phyloP scores from a whole-genome alignment of 2,797 vertebrate species.

The Pygocentrus nattereri region DNA sequence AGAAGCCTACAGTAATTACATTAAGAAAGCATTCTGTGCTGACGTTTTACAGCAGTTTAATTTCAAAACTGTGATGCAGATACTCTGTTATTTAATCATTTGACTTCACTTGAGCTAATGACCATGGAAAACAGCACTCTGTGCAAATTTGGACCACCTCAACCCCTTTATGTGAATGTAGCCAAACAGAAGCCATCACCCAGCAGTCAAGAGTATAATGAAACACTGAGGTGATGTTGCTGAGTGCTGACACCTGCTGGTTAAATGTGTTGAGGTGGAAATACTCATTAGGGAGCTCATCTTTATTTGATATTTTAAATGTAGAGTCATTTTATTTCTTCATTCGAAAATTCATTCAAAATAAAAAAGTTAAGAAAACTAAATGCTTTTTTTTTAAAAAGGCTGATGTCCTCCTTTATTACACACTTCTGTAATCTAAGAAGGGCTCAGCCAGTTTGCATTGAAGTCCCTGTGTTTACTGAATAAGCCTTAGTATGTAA shows the following conservation, averaged over 20 bases:
- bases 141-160: not conserved
- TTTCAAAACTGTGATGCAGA: no score
- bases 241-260: slow-evolving; percentile 71
- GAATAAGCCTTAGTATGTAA: no score
- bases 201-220: not conserved
- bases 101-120: no score
- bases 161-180: not conserved
- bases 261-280: slow-evolving; percentile 1
- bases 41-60: no score
- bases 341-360: not conserved
- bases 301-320: not conserved
- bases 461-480: no score
- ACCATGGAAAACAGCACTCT: no score
- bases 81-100: no score
- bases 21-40: no score
- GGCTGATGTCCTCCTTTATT: no score
- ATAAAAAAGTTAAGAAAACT: not conserved
- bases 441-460: no score
- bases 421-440: no score
- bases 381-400: not conserved
- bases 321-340: not conserved
- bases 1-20: no score
- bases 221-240: not conserved
- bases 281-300: not conserved
- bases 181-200: not conserved